phyloP scores from a whole-genome alignment of 2,113 vertebrate genomes.

The Peromyscus maniculatus region DNA sequence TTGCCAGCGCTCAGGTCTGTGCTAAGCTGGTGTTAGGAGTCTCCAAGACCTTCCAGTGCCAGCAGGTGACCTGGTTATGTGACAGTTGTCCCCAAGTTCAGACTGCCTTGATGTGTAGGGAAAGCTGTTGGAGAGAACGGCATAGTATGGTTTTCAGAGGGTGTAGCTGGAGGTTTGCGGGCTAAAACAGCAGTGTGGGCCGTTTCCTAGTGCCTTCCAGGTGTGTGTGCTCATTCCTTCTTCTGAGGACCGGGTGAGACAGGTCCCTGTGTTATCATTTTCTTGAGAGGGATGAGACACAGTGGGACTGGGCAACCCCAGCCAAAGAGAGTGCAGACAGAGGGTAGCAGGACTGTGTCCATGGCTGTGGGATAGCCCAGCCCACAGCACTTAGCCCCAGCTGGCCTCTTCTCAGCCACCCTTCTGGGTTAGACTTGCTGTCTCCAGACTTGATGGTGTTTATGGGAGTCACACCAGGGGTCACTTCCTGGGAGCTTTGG shows the following conservation, averaged over 20 bases:
- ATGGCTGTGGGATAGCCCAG: not conserved
- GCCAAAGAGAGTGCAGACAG: too few relatives aligned
- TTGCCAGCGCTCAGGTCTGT: not conserved
- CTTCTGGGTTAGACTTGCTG: not conserved
- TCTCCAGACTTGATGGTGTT: not conserved
- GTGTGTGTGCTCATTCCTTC: not conserved
- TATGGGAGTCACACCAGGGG: rapidly evolving
- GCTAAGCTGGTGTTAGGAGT: not conserved
- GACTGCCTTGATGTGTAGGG: not conserved
- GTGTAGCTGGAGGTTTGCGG: rapidly evolving
- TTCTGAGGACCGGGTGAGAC: not conserved
- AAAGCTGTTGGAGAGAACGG: not conserved
- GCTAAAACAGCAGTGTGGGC: not conserved
- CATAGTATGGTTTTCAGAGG: rapidly evolving
- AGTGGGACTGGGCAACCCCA: not conserved
- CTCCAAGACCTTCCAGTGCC: not conserved
- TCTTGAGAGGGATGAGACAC: not conserved
- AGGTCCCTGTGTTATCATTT: not conserved
- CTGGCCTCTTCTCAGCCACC: not conserved
- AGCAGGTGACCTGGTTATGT: not conserved
- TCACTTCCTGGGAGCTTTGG: not conserved
- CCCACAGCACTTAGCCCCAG: rapidly evolving
- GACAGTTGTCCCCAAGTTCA: not conserved
- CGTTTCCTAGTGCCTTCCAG: not conserved
- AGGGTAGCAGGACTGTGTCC: not conserved